Conservation (phyloP, 1,140 invertebrate genomes). For the Diplogasteroides magnus region DNA sequence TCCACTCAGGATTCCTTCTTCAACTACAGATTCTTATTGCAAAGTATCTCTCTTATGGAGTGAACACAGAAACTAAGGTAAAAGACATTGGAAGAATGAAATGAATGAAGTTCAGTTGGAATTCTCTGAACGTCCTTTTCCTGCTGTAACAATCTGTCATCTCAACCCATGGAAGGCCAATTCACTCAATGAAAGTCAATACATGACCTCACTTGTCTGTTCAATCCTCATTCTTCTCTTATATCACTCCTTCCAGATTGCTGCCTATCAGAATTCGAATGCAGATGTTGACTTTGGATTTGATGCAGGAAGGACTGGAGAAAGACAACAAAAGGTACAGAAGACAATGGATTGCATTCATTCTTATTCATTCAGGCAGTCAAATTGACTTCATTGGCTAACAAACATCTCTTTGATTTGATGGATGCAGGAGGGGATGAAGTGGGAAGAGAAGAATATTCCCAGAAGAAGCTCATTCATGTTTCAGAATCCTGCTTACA, state of each 20-base stretch:
- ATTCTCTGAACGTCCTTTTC: constrained; percentile 36
- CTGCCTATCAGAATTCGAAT: neutral
- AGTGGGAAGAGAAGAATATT: too few species aligned
- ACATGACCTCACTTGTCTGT: neutral
- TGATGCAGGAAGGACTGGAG: neutral
- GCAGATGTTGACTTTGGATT: neutral
- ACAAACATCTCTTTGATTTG: neutral
- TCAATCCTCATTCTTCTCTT: neutral
- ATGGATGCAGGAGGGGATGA: neutral
- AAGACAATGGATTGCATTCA: too few species aligned
- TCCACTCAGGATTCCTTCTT: constrained; percentile 34
- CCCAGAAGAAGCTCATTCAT: constrained; percentile 14
- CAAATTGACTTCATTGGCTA: neutral
- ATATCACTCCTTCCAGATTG: neutral
- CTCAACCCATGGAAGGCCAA: constrained; percentile 38
- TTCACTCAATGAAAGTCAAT: neutral
- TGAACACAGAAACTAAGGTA: constrained; percentile 37
- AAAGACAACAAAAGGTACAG: neutral
- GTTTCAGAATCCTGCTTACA: constrained; percentile 18
- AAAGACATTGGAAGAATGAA: neutral
- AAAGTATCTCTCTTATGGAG: constrained; percentile 29
- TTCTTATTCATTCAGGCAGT: neutral
- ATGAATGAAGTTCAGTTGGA: constrained; percentile 31
- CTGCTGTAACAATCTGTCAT: constrained; percentile 39
- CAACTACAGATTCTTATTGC: constrained; percentile 26